Evolutionary conservation across 2,888 invertebrate genomes (phyloP).

Genomic region (Antheraea assamensis): DNA sequence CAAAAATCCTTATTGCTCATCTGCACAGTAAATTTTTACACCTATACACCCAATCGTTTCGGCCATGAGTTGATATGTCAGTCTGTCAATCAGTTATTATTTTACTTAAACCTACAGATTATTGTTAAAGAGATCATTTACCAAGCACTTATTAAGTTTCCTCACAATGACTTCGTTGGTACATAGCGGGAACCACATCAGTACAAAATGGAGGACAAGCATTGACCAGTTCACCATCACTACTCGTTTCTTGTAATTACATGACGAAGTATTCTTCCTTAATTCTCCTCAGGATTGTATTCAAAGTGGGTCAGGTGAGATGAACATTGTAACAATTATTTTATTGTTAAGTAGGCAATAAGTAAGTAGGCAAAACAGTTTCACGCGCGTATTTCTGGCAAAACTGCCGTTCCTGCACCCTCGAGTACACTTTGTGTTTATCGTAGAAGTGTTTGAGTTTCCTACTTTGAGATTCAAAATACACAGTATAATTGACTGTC

Average conservation of each 20-base stretch:
- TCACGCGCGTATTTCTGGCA: not conserved
- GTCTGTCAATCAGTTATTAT: too few relatives aligned
- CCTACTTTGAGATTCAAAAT: conserved; percentile 10
- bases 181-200: not conserved
- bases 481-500: not conserved
- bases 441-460: conserved; percentile 10
- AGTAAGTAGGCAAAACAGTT: not conserved
- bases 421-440: not conserved
- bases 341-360: not conserved
- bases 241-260: not conserved
- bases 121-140: not conserved
- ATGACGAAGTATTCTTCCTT: not conserved
- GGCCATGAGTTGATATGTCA: too few relatives aligned
- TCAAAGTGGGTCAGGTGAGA: not conserved
- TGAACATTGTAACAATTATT: not conserved
- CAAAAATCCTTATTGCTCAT: too few relatives aligned
- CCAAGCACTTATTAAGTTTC: not conserved
- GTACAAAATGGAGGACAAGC: not conserved
- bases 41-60: too few relatives aligned
- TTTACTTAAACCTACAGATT: too few relatives aligned
- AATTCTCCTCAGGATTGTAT: not conserved
- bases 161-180: not conserved
- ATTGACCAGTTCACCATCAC: not conserved
- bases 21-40: too few relatives aligned
- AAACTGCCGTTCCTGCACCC: not conserved